Conservation (phyloP, 2,888 invertebrate genomes). For the Drosophila helvetica region DNA sequence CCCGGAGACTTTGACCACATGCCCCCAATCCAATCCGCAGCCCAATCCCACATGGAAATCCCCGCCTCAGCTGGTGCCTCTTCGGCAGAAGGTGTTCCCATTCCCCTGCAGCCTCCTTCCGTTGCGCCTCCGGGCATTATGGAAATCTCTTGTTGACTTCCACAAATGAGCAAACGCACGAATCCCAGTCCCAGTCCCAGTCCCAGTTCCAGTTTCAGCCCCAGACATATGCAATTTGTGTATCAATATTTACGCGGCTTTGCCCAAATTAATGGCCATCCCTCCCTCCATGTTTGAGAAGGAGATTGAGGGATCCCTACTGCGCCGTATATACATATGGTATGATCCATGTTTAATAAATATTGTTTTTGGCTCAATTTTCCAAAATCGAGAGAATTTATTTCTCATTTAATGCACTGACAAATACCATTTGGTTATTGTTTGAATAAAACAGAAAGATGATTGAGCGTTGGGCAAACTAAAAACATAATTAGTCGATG, state of each 20-base stretch:
- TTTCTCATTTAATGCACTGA: slow-evolving; percentile 38
- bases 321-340: background rate
- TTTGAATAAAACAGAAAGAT: background rate
- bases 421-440: slow-evolving; percentile 13
- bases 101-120: slow-evolving; percentile 14
- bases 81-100: slow-evolving; percentile 5
- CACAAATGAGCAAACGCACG: slow-evolving; percentile 72
- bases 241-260: slow-evolving; percentile 76
- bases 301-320: background rate
- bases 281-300: background rate
- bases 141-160: slow-evolving; percentile 75
- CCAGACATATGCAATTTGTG: slow-evolving; percentile 63
- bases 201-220: slow-evolving; percentile 18
- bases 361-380: slow-evolving; percentile 41
- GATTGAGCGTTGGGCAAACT: background rate
- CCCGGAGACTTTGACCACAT: slow-evolving; percentile 39
- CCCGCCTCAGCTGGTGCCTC: slow-evolving; percentile 34
- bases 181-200: slow-evolving; percentile 35
- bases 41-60: slow-evolving; percentile 22
- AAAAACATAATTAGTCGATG: background rate
- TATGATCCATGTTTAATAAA: slow-evolving; percentile 42
- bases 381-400: slow-evolving; percentile 13
- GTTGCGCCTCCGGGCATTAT: slow-evolving; percentile 53
- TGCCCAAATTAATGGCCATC: slow-evolving; percentile 64
- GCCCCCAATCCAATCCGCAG: slow-evolving; percentile 6